phyloP scores from a whole-genome alignment of 2,888 invertebrate species.

The Drosophila hamatofila region DNA sequence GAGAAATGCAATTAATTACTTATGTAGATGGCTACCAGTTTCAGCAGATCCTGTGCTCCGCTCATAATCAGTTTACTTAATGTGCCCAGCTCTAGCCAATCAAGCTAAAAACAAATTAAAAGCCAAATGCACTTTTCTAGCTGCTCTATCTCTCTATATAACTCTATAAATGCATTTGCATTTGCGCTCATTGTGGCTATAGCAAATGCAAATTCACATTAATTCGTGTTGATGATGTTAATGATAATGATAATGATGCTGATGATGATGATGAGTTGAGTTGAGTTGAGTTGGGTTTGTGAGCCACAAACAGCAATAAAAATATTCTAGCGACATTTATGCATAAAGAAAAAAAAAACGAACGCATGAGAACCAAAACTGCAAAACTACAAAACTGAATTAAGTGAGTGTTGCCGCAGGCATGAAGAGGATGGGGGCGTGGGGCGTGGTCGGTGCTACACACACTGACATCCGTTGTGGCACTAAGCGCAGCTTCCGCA shows the following conservation, averaged over 20 bases:
- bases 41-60: slow-evolving; percentile 15
- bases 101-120: slow-evolving; percentile 63
- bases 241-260: slow-evolving; percentile 16
- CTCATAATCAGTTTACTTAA: slow-evolving; percentile 70
- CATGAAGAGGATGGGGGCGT: neutral
- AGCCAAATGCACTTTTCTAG: slow-evolving; percentile 31
- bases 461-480: slow-evolving; percentile 65
- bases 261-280: slow-evolving; percentile 1
- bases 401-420: slow-evolving; percentile 46
- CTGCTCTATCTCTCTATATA: slow-evolving; percentile 16
- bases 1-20: slow-evolving; percentile 76
- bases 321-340: slow-evolving; percentile 79
- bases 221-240: slow-evolving; percentile 55
- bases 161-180: slow-evolving; percentile 9
- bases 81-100: slow-evolving; percentile 56
- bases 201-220: slow-evolving; percentile 75
- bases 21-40: slow-evolving; percentile 63
- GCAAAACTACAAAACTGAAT: slow-evolving; percentile 67
- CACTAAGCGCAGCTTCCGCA: slow-evolving; percentile 72
- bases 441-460: slow-evolving; percentile 18
- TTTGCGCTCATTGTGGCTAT: slow-evolving; percentile 50
- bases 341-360: slow-evolving; percentile 25
- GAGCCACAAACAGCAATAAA: slow-evolving; percentile 71
- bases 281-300: neutral
- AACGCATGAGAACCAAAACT: slow-evolving; percentile 53